Evolutionary conservation across 2,797 vertebrate species (phyloP).

Genomic region (Helicolenus hilgendorfi): DNA sequence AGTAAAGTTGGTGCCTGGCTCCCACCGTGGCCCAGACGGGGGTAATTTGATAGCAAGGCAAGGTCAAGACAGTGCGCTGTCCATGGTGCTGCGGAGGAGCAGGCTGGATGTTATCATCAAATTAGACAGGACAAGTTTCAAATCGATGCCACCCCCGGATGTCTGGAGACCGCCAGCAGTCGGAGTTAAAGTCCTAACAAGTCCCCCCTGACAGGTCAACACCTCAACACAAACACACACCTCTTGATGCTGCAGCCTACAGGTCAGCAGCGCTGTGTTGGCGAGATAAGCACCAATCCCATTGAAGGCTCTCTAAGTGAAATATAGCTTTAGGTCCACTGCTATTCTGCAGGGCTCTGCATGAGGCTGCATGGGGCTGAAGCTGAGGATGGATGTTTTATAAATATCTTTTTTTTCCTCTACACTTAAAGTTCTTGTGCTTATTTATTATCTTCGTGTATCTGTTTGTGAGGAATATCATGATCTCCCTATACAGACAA

Average conservation of each 20-base stretch:
- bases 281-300: conserved; percentile 81
- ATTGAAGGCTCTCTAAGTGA: conserved; percentile 64
- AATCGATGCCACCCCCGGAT: conserved; percentile 90
- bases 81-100: conserved; percentile 94
- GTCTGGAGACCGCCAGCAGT: conserved; percentile 88
- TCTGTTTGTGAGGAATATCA: conserved; percentile 8
- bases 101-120: conserved; percentile 89
- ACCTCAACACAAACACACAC: conserved; percentile 84
- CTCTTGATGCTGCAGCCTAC: conserved; percentile 83
- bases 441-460: conserved; percentile 20
- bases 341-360: conserved; percentile 41
- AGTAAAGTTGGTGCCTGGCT: conserved; percentile 76
- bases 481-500: background rate
- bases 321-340: conserved; percentile 56
- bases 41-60: conserved; percentile 88
- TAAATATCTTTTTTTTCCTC: background rate
- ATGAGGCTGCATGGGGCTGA: background rate
- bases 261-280: conserved; percentile 82
- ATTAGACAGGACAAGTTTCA: conserved; percentile 91
- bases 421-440: conserved; percentile 12
- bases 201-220: conserved; percentile 88
- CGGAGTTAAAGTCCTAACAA: conserved; percentile 87
- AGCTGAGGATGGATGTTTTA: conserved; percentile 17
- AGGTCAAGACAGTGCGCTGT: conserved; percentile 93
- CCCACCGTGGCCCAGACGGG: conserved; percentile 76